Percentiles rank a stretch among this genome's conserved stretches.
Conservation (phyloP, 2,113 vertebrate species). For the Antechinus stuartii region DNA sequence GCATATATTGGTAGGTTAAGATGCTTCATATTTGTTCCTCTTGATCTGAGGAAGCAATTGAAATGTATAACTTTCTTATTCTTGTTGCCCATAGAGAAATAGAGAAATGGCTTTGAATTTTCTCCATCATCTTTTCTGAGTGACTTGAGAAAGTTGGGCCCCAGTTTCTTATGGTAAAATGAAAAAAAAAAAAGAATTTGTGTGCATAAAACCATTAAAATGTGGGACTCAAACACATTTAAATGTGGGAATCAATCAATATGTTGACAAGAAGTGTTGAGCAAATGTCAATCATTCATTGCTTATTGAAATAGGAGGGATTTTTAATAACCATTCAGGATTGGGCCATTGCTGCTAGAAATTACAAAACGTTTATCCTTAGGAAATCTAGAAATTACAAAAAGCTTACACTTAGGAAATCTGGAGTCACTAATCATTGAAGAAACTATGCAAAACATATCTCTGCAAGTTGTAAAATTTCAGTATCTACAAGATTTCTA, state of each 20-base stretch:
- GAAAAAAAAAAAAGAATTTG: not conserved
- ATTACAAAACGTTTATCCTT: not conserved
- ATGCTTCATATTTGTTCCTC: slow-evolving; percentile 48
- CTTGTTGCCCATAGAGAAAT: not conserved
- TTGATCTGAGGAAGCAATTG: slow-evolving; percentile 51
- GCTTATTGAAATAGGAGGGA: not conserved
- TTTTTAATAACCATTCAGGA: not conserved
- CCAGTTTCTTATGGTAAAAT: not conserved
- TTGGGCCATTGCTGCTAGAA: not conserved
- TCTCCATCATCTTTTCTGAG: not conserved
- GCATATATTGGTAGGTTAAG: slow-evolving; percentile 68
- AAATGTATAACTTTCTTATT: slow-evolving; percentile 7
- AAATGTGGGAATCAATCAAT: not conserved
- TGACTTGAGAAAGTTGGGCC: not conserved
- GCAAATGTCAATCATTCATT: too few relatives aligned
- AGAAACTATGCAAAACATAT: not conserved
- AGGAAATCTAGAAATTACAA: not conserved
- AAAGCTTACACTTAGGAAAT: not conserved
- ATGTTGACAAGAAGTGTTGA: too few relatives aligned
- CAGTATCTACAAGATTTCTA: not conserved
- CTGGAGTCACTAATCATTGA: not conserved
- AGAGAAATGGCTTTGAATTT: not conserved
- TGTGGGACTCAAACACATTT: not conserved
- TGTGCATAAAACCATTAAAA: not conserved
- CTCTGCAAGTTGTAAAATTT: not conserved